phyloP scores from a whole-genome alignment of 2,113 vertebrate species.

The Propithecus coquereli region DNA sequence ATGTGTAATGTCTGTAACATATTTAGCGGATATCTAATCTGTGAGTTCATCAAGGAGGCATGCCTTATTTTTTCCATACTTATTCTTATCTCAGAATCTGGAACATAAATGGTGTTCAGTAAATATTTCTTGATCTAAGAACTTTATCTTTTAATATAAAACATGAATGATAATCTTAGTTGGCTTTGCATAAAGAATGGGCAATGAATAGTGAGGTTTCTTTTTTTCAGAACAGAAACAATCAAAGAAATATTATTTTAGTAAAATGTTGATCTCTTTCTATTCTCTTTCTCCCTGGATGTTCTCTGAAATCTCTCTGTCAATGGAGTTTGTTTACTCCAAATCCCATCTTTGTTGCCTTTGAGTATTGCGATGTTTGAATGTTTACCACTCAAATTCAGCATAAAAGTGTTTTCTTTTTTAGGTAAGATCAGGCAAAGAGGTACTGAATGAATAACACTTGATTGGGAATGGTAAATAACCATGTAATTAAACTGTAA shows the following conservation, averaged over 20 bases:
- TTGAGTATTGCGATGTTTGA: constrained; percentile 69
- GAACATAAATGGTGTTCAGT: background rate
- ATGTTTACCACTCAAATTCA: constrained; percentile 80
- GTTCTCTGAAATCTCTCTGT: constrained; percentile 50
- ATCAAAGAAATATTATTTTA: constrained; percentile 24
- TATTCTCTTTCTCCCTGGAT: background rate
- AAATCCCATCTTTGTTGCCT: constrained; percentile 67
- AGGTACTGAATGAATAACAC: constrained; percentile 80
- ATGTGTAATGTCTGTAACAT: background rate
- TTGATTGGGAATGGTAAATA: constrained; percentile 77
- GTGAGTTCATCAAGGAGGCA: background rate
- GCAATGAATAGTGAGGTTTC: background rate
- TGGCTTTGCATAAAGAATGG: background rate
- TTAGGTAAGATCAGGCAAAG: constrained; percentile 79
- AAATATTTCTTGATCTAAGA: background rate
- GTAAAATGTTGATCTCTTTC: constrained; percentile 21
- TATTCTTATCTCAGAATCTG: background rate
- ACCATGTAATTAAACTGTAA: constrained; percentile 79
- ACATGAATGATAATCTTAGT: background rate
- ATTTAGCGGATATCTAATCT: background rate
- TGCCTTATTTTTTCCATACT: background rate
- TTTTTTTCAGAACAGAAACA: background rate
- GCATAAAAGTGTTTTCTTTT: constrained; percentile 75
- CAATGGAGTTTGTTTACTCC: constrained; percentile 62
- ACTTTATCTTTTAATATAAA: background rate